A percentile compares a stretch with the other conserved stretches of the same genome.
Evolutionary conservation across 2,113 vertebrate species (phyloP).

Genomic region (Puma concolor): DNA sequence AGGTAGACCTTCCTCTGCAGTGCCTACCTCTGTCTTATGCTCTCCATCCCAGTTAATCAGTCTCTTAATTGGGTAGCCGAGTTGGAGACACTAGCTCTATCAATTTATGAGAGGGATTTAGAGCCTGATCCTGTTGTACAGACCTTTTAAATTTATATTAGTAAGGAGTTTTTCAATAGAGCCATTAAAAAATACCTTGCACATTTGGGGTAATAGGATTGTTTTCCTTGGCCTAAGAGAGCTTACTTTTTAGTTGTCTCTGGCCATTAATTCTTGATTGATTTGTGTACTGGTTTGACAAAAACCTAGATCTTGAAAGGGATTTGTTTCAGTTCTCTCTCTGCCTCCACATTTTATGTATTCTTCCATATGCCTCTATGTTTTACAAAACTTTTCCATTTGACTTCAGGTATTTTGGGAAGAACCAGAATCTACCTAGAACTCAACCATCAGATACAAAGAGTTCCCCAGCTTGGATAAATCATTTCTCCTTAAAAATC

Average conservation of each 20-base stretch:
- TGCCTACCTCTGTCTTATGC: not conserved
- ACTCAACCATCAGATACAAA: not conserved
- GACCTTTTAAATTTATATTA: not conserved
- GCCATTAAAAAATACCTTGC: not conserved
- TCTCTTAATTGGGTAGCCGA: not conserved
- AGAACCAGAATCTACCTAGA: not conserved
- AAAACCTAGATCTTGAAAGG: not conserved
- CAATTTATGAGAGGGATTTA: not conserved
- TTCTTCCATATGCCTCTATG: not conserved
- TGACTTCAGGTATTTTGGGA: not conserved
- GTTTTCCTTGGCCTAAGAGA: not conserved
- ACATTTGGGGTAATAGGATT: not conserved
- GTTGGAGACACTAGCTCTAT: not conserved
- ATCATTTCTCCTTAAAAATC: not conserved
- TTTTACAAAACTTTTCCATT: not conserved
- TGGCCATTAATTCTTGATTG: not conserved
- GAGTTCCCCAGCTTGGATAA: not conserved
- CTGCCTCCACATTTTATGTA: not conserved
- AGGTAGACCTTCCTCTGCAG: not conserved
- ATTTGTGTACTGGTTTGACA: not conserved
- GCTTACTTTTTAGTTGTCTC: not conserved
- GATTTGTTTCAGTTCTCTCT: not conserved
- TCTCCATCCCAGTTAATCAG: not conserved
- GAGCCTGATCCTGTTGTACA: not conserved
- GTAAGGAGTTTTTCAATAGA: not conserved